Conservation (phyloP, 2,113 vertebrate genomes). For the Solea senegalensis region DNA sequence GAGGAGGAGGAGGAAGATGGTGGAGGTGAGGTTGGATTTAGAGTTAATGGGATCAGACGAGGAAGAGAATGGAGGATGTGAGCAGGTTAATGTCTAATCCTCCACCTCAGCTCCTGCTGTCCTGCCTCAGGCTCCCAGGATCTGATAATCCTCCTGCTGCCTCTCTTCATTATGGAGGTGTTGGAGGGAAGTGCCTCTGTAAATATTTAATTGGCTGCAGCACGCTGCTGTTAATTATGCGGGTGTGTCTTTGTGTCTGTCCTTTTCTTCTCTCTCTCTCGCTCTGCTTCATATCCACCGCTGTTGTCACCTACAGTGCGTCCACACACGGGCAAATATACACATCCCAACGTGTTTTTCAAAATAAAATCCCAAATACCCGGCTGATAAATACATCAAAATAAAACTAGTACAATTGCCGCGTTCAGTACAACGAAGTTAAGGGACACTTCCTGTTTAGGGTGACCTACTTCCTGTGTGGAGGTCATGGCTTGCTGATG, state of each 20-base stretch:
- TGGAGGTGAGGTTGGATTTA: conserved; percentile 54
- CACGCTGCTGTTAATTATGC: conserved; percentile 78
- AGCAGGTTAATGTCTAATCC: conserved; percentile 80
- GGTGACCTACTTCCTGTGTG: too few species aligned
- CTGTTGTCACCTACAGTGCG: background rate
- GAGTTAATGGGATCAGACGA: conserved; percentile 80
- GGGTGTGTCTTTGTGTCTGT: conserved; percentile 53
- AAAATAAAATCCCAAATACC: too few species aligned
- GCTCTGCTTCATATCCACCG: background rate
- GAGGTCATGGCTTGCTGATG: too few species aligned
- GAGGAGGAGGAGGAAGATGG: conserved; percentile 2
- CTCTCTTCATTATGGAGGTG: conserved; percentile 77
- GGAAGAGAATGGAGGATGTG: conserved; percentile 71
- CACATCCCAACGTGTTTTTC: too few species aligned
- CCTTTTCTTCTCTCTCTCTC: background rate
- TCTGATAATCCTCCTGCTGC: conserved; percentile 77
- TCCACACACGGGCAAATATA: too few species aligned
- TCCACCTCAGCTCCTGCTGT: conserved; percentile 57
- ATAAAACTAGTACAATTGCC: too few species aligned
- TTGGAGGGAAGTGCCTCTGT: conserved; percentile 75
- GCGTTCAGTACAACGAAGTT: too few species aligned
- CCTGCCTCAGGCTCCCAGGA: conserved; percentile 62
- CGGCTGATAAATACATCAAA: too few species aligned
- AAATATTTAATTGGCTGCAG: conserved; percentile 86
- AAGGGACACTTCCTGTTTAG: too few species aligned